A percentile compares a stretch with the other conserved stretches of the same genome.
Evolutionary conservation across 2,888 invertebrate genomes (phyloP).

Genomic region (Lepeophtheirus nordmannii): DNA sequence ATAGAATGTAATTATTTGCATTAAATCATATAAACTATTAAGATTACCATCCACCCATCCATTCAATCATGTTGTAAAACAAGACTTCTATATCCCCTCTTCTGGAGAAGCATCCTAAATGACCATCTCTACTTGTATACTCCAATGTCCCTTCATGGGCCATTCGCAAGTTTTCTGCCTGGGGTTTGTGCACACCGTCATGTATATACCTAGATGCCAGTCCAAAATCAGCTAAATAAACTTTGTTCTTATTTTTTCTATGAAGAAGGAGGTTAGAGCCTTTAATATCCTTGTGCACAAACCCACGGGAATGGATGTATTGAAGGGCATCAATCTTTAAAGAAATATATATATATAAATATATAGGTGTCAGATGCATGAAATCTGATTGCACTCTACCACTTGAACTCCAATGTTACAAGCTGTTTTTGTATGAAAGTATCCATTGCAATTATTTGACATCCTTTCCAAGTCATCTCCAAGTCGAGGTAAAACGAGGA

Average conservation of each 20-base stretch:
- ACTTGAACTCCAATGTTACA: constrained; percentile 57
- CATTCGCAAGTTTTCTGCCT: constrained; percentile 65
- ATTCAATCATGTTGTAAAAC: constrained; percentile 79
- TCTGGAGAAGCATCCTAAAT: constrained; percentile 35
- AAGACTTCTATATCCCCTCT: constrained; percentile 85
- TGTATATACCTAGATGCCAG: constrained; percentile 62
- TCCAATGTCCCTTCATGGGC: constrained; percentile 93
- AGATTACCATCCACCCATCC: constrained; percentile 53
- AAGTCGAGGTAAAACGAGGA: constrained; percentile 78
- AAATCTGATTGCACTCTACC: no score
- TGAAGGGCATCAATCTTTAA: constrained; percentile 41
- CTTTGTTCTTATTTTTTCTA: constrained; percentile 40
- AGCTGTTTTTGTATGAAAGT: constrained; percentile 59
- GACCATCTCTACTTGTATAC: constrained; percentile 60
- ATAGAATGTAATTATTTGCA: no score
- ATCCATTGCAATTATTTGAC: constrained; percentile 48
- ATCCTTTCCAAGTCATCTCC: constrained; percentile 68
- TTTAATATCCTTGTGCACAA: constrained; percentile 93
- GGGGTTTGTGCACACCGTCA: constrained; percentile 63
- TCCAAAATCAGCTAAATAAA: constrained; percentile 83
- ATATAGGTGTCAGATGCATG: no score
- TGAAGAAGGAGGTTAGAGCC: constrained; percentile 84
- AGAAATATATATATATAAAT: neutral
- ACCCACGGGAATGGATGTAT: constrained; percentile 79
- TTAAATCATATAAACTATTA: neutral